phyloP scores from a whole-genome alignment of 2,113 vertebrate genomes.

The Tonatia bakeri region DNA sequence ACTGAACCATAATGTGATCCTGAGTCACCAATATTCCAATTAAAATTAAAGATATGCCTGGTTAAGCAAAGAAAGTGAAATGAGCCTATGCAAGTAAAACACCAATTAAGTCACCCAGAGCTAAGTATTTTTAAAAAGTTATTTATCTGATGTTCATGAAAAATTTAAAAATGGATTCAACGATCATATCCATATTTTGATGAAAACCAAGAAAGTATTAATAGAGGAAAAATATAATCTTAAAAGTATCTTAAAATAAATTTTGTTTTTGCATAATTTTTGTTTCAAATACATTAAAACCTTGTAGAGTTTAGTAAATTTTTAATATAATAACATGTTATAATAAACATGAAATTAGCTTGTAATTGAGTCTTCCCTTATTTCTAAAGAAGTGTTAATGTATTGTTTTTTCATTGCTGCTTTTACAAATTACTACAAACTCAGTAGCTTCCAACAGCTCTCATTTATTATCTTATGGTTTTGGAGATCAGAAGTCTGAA shows the following conservation, averaged over 20 bases:
- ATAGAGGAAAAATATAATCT: not conserved
- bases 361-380: not conserved
- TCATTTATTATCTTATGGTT: not conserved
- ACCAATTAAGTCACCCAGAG: not conserved
- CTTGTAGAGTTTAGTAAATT: not conserved
- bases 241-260: not conserved
- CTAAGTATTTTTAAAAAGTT: not conserved
- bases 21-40: constrained; percentile 4
- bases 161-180: not conserved
- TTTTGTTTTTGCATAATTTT: not conserved
- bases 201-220: not conserved
- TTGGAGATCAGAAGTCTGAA: not conserved
- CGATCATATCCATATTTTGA: not conserved
- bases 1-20: not conserved
- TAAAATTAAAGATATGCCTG: constrained; percentile 13
- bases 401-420: not conserved
- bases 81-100: not conserved
- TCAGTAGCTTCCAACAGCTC: not conserved
- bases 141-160: not conserved
- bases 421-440: not conserved
- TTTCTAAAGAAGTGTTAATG: not conserved
- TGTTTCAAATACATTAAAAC: not conserved
- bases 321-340: not conserved
- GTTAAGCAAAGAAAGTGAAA: constrained; percentile 44
- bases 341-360: not conserved